Conservation (phyloP, 2,797 vertebrate genomes). For the Micromesistius poutassou region DNA sequence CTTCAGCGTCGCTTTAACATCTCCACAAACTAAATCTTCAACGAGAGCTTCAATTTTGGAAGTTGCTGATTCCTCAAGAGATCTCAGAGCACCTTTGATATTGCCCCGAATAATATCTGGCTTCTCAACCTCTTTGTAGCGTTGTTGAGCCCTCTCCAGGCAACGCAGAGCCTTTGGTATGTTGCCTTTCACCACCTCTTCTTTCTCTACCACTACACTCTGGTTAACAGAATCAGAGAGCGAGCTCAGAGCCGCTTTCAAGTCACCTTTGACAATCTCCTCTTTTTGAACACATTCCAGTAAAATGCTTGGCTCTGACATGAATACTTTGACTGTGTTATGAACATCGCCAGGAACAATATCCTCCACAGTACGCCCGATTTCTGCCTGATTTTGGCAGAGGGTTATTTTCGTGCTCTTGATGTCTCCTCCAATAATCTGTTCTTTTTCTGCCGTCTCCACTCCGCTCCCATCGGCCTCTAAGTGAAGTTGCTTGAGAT, state of each 20-base stretch:
- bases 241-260: constrained; percentile 80
- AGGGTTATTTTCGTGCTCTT: constrained; percentile 82
- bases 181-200: constrained; percentile 83
- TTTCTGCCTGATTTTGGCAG: constrained; percentile 68
- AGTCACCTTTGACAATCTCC: constrained; percentile 82
- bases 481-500: constrained; percentile 81
- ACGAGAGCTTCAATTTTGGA: constrained; percentile 72
- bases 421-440: constrained; percentile 82
- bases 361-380: constrained; percentile 82
- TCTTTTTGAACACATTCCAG: constrained; percentile 73
- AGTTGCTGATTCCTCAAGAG: constrained; percentile 80
- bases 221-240: constrained; percentile 81
- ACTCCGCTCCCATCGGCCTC: constrained; percentile 64
- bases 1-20: constrained; percentile 81
- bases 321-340: constrained; percentile 82
- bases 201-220: constrained; percentile 75
- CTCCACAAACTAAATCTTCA: constrained; percentile 80
- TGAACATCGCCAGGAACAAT: constrained; percentile 86
- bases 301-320: constrained; percentile 71
- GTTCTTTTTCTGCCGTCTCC: constrained; percentile 65
- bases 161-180: constrained; percentile 76
- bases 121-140: constrained; percentile 76
- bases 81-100: constrained; percentile 80
- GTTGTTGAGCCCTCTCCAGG: constrained; percentile 76
- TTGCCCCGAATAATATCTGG: constrained; percentile 78